Percentiles rank a stretch among this genome's conserved stretches.
Conservation (phyloP, 2,797 vertebrate genomes). For the Nothura maculosa region DNA sequence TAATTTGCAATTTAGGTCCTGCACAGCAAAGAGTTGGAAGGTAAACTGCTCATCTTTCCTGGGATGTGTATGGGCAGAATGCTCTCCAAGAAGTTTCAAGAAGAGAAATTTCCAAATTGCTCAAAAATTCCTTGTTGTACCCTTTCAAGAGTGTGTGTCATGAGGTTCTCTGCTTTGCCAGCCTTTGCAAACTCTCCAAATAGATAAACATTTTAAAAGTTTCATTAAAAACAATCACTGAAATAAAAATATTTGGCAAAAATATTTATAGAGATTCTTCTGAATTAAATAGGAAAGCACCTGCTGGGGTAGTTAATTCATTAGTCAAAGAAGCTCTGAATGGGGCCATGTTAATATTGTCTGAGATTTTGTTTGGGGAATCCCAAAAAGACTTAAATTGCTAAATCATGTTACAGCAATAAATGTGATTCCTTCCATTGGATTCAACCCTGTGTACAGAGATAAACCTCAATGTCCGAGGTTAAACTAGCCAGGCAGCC, state of each 20-base stretch:
- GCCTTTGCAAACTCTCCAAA: neutral
- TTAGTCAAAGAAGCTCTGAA: neutral
- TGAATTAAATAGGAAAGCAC: neutral
- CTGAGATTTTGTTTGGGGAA: neutral
- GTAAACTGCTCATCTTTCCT: neutral
- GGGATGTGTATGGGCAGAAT: neutral
- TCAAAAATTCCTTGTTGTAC: neutral
- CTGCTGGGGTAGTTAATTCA: neutral
- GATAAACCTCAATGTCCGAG: neutral
- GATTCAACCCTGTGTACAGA: neutral
- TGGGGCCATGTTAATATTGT: neutral
- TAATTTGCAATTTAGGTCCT: no score
- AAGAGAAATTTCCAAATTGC: neutral
- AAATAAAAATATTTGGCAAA: neutral
- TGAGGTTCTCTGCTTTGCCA: neutral
- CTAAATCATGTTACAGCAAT: neutral
- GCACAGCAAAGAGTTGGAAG: neutral
- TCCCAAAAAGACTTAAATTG: neutral
- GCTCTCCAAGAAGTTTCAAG: neutral
- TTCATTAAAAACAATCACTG: neutral
- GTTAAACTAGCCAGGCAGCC: neutral
- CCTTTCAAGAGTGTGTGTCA: neutral
- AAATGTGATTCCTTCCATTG: neutral
- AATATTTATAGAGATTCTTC: neutral
- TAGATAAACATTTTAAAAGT: neutral